Percentiles rank a stretch among this genome's conserved stretches.
These are phyloP conservation scores for Lutraria lutraria DNA, from an alignment of 2,888 invertebrate genomes.

Conservation along the genomic window DNA sequence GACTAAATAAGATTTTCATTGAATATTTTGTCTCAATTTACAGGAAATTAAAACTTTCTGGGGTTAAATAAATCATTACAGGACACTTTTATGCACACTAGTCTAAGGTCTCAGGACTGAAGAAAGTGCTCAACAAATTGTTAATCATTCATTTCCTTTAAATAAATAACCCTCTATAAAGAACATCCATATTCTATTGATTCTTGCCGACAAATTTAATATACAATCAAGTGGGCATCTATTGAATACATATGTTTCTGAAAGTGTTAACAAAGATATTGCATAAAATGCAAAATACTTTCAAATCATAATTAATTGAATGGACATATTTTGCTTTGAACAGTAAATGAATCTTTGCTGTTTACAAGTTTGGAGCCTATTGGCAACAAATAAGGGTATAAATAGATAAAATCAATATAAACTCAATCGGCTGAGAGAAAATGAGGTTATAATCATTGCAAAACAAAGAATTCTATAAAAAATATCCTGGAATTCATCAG, in stretches of 20 bases:
- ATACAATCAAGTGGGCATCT: neutral
- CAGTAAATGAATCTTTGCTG: neutral
- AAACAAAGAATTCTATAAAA: conserved; percentile 5
- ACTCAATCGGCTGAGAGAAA: neutral
- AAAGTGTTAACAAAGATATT: neutral
- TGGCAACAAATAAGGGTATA: neutral
- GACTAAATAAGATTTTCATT: neutral
- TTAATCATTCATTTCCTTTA: neutral
- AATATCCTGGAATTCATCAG: conserved; percentile 4
- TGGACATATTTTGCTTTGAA: neutral
- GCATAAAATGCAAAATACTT: neutral
- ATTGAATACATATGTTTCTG: neutral
- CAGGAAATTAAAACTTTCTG: neutral
- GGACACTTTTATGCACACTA: neutral
- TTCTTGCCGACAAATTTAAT: neutral
- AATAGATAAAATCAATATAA: conserved; percentile 5
- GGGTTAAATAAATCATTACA: neutral
- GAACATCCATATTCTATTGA: neutral
- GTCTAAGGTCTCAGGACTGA: neutral
- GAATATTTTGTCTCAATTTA: neutral
- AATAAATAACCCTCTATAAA: neutral
- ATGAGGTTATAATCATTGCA: neutral
- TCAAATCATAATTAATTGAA: neutral
- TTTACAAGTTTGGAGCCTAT: neutral
- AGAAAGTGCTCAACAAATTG: neutral